These are phyloP conservation scores for Cairina moschata DNA, from an alignment of 2,113 vertebrate species.

Conservation along the genomic window DNA sequence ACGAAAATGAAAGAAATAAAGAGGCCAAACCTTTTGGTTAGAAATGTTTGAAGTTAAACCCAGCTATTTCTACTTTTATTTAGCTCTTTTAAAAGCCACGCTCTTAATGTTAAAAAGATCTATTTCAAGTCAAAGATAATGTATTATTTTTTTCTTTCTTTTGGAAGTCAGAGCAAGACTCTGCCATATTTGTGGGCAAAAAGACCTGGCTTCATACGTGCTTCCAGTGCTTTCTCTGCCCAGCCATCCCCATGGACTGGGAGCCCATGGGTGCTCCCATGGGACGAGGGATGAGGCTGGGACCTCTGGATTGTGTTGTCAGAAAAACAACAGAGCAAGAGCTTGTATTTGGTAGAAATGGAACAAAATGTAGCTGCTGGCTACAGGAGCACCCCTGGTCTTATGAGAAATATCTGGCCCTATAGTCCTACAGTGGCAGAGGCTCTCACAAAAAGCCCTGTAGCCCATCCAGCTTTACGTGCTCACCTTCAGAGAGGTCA, in stretches of 20 bases:
- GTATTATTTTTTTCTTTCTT: background rate
- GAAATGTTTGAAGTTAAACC: background rate
- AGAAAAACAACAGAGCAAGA: background rate
- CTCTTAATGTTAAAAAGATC: background rate
- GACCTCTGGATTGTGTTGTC: background rate
- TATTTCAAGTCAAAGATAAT: background rate
- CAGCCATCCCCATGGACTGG: no score
- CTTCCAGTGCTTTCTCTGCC: background rate
- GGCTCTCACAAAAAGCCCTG: background rate
- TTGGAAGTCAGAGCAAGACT: background rate
- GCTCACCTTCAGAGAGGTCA: fast-evolving
- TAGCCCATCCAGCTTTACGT: background rate
- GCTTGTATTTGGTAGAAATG: fast-evolving
- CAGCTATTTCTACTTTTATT: background rate
- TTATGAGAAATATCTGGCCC: fast-evolving
- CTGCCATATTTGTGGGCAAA: background rate
- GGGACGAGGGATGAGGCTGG: no score
- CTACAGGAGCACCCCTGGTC: background rate
- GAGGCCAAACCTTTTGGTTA: background rate
- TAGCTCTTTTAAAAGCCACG: background rate
- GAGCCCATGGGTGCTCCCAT: no score
- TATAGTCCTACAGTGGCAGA: fast-evolving
- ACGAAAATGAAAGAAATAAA: background rate
- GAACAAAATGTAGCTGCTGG: background rate
- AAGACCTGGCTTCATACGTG: fast-evolving